Evolutionary conservation across 2,797 vertebrate species (phyloP).

Genomic region (Falco columbarius): DNA sequence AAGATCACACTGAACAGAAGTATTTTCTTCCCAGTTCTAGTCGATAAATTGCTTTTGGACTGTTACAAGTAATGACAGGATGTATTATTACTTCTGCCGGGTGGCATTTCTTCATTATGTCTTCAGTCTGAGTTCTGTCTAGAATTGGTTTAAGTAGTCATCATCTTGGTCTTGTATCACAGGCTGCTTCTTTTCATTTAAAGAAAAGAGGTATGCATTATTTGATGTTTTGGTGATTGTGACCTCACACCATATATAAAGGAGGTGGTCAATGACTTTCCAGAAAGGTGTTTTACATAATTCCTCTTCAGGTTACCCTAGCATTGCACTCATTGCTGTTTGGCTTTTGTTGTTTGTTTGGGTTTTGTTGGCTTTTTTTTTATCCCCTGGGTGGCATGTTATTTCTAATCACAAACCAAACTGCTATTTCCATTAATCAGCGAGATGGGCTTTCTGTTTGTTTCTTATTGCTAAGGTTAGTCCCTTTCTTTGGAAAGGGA

Average conservation of each 20-base stretch:
- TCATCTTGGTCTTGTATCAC: background rate
- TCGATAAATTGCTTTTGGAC: background rate
- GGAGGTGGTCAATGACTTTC: background rate
- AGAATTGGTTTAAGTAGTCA: background rate
- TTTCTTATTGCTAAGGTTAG: background rate
- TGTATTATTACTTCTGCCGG: background rate
- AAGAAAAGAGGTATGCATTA: background rate
- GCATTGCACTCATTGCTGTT: background rate
- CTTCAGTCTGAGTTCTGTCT: background rate
- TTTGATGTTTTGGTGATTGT: background rate
- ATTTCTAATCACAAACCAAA: background rate
- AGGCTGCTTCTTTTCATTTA: background rate
- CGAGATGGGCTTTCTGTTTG: background rate
- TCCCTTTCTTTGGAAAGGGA: background rate
- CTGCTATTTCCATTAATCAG: background rate
- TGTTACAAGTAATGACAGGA: slow-evolving; percentile 2
- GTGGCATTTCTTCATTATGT: slow-evolving; percentile 17
- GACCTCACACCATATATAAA: background rate
- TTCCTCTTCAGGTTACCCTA: background rate
- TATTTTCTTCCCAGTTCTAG: background rate
- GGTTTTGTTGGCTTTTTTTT: no score
- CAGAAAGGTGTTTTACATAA: background rate
- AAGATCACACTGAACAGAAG: background rate
- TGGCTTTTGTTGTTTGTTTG: background rate
- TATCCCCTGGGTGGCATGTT: background rate